Percentiles rank a stretch among this genome's conserved stretches.
These are phyloP conservation scores for Crenuchus spilurus DNA, from an alignment of 2,797 vertebrate species.

Conservation along the genomic window DNA sequence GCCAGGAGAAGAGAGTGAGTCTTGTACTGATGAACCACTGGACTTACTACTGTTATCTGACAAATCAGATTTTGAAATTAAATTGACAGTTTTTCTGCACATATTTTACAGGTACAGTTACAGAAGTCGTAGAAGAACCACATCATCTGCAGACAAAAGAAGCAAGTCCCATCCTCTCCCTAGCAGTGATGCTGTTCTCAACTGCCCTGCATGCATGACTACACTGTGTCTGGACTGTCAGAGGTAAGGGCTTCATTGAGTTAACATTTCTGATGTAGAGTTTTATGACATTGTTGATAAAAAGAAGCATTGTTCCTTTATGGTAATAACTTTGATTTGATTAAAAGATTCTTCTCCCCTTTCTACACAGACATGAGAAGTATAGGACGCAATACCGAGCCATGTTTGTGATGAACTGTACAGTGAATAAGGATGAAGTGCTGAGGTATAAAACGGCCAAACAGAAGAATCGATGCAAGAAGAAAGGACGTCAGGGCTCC, in stretches of 20 bases:
- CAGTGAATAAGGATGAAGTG: constrained; percentile 86
- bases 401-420: constrained; percentile 99
- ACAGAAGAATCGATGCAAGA: constrained; percentile 71
- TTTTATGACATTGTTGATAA: too few relatives aligned
- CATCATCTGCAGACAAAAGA: background rate
- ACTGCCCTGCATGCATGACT: constrained; percentile 96
- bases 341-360: background rate
- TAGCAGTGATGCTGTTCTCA: constrained; percentile 90
- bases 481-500: constrained; percentile 59
- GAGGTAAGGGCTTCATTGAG: constrained; percentile 78
- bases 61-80: too few relatives aligned
- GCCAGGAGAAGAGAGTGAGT: constrained; percentile 83
- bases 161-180: constrained; percentile 68
- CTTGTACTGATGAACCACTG: too few relatives aligned
- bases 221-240: constrained; percentile 96
- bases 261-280: too few relatives aligned
- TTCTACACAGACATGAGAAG: constrained; percentile 85
- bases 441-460: constrained; percentile 80
- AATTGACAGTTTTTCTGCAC: background rate
- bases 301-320: too few relatives aligned
- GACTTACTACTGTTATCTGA: background rate
- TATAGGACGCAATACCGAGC: constrained; percentile 95
- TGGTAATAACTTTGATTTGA: too few relatives aligned
- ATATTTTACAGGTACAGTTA: constrained; percentile 60
- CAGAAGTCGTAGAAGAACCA: constrained; percentile 41